Conservation (phyloP, 2,888 invertebrate species). For the Dasypogon diadema region DNA sequence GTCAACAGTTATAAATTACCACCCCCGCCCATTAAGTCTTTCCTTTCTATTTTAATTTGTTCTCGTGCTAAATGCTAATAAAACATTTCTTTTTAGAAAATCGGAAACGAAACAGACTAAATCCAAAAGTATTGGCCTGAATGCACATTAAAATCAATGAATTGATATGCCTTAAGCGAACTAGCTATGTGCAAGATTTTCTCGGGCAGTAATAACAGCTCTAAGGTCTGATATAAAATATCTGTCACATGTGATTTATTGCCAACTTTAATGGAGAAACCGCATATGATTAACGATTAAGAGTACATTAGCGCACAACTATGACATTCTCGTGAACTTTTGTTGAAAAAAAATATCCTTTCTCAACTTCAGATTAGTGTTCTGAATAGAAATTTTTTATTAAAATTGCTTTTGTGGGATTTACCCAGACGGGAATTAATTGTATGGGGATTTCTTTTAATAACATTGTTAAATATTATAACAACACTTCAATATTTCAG, state of each 20-base stretch:
- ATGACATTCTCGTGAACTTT: constrained; percentile 12
- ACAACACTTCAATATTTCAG: no score
- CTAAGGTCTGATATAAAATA: constrained; percentile 1
- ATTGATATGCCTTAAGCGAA: background rate
- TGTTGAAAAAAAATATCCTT: background rate
- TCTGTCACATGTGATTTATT: constrained; percentile 38
- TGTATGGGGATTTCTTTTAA: no score
- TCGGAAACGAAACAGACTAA: constrained; percentile 15
- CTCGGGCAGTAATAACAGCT: constrained; percentile 22
- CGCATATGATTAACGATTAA: constrained; percentile 33
- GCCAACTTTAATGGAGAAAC: constrained; percentile 2
- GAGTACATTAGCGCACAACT: constrained; percentile 11
- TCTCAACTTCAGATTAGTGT: no score
- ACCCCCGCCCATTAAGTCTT: no score
- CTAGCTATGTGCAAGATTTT: background rate
- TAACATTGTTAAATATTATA: no score
- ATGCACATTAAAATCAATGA: constrained; percentile 20
- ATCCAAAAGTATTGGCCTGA: constrained; percentile 19
- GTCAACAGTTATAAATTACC: no score
- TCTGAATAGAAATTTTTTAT: no score
- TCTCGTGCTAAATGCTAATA: no score
- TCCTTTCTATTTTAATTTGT: no score
- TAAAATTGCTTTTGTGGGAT: no score
- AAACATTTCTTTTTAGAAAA: no score
- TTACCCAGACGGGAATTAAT: no score